Percentiles rank a stretch among this genome's conserved stretches.
phyloP scores from a whole-genome alignment of 1,140 invertebrate genomes.

The Propsilocerus akamusi region DNA sequence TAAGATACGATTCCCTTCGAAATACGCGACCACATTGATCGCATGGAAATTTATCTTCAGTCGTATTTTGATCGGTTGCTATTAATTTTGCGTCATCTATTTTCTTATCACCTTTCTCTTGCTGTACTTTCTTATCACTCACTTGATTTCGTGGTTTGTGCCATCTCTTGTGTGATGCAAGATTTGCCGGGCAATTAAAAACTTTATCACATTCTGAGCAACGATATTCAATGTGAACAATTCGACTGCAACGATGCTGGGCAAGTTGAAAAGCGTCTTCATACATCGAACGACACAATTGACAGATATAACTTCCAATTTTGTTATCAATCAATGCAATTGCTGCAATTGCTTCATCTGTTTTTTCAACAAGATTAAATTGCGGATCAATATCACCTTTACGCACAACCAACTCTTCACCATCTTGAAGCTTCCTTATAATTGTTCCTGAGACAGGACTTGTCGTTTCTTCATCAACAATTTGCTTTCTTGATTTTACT shows the following conservation, averaged over 20 bases:
- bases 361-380: conserved; percentile 91
- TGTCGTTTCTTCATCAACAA: conserved; percentile 86
- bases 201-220: conserved; percentile 98
- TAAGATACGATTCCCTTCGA: conserved; percentile 54
- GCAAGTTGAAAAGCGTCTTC: conserved; percentile 92
- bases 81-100: background rate
- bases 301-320: conserved; percentile 89
- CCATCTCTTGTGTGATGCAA: conserved; percentile 93
- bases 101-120: background rate
- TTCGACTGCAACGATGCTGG: conserved; percentile 89
- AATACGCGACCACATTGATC: conserved; percentile 66
- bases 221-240: conserved; percentile 94
- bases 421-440: conserved; percentile 59
- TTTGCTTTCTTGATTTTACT: conserved; percentile 44
- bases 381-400: conserved; percentile 92
- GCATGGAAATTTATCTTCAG: conserved; percentile 42
- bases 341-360: conserved; percentile 84
- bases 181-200: conserved; percentile 95
- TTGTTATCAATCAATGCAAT: conserved; percentile 93
- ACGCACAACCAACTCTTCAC: conserved; percentile 59
- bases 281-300: conserved; percentile 80
- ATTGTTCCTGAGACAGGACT: conserved; percentile 97
- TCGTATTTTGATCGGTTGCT: conserved; percentile 4
- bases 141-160: conserved; percentile 51
- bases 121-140: conserved; percentile 5